Conservation (phyloP, 2,888 invertebrate species). For the Drosophila kuntzei region DNA sequence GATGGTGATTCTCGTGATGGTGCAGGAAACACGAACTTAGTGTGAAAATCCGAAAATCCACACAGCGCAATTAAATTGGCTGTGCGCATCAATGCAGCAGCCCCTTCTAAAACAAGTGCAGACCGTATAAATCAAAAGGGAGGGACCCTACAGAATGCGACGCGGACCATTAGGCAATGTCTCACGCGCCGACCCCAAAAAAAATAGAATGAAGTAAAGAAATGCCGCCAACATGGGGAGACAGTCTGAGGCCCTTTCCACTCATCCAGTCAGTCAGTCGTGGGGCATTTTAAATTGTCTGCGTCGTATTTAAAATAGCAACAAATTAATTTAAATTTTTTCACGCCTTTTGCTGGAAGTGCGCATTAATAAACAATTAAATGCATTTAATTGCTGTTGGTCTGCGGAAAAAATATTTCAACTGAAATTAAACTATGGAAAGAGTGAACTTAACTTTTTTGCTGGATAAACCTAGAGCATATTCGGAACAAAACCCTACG, state of each 20-base stretch:
- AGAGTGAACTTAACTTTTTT: too few relatives aligned
- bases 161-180: constrained; percentile 54
- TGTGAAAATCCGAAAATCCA: constrained; percentile 66
- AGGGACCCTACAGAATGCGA: constrained; percentile 23
- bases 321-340: constrained; percentile 75
- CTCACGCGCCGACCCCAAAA: constrained; percentile 30
- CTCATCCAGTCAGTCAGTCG: constrained; percentile 13
- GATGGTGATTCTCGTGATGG: constrained; percentile 49
- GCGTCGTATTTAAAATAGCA: constrained; percentile 75
- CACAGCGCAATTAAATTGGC: constrained; percentile 71
- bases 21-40: constrained; percentile 76
- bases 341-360: constrained; percentile 62
- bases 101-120: constrained; percentile 61
- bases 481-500: not conserved
- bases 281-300: constrained; percentile 69
- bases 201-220: constrained; percentile 1
- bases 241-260: constrained; percentile 5
- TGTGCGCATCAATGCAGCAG: constrained; percentile 20
- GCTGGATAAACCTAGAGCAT: constrained; percentile 3
- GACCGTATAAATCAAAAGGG: constrained; percentile 71
- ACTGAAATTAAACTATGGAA: not conserved
- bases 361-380: constrained; percentile 79
- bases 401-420: not conserved
- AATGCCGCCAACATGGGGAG: constrained; percentile 9
- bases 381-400: constrained; percentile 66